Evolutionary conservation across 2,113 vertebrate species (phyloP), one percentile per base, ranked within the genome.

Genomic region (Mustela lutreola): DNA sequence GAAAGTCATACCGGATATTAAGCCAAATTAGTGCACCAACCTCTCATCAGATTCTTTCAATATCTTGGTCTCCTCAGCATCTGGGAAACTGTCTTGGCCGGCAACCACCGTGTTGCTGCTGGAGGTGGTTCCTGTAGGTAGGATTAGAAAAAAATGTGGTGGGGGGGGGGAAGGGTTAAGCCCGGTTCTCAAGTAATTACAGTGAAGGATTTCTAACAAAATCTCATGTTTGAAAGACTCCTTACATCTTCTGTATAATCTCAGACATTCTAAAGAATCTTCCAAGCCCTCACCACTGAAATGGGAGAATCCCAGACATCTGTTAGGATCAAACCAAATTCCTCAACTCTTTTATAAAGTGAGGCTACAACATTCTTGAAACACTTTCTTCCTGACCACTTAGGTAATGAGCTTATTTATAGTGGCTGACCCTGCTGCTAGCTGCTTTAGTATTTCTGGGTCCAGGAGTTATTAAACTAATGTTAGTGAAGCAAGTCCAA

Each of bases 71-170:
- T 99, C 99, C 58, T 99, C 99, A 1, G 98, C 98, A 2, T 99
- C 99, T 60, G 99, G 99, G 97, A 99, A 99, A 96, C 98, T 99
- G 22, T 99, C 99, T 95, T 99, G 99, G 50, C 99, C 99, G 0
- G 99, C 99, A 31, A 99, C 99, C 65, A 99, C 99, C 0, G 99
- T 99, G 91, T 99, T 99, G 94, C 99, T 99, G 98, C 99, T 99
- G 42, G 99, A 99, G 0, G 99, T 99, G 88, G 99, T 99, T 91
- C 99, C 99, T 99, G 95, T 50, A 39, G 6, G 56, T 3, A 65
- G 93, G 86, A 98, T 48, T 15, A 28, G 48, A 98, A 85, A 26
- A 63, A 53, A 79, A 94, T 28, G 71, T 53, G 42, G 42, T 42
- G 42, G 42, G 2, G 48, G 1, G 15, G 15, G 9, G 0, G 4